A percentile compares a stretch with the other conserved stretches of the same genome.
phyloP scores from a whole-genome alignment of 92 coral and sea anemone species.

The Parazoanthus darwini region DNA sequence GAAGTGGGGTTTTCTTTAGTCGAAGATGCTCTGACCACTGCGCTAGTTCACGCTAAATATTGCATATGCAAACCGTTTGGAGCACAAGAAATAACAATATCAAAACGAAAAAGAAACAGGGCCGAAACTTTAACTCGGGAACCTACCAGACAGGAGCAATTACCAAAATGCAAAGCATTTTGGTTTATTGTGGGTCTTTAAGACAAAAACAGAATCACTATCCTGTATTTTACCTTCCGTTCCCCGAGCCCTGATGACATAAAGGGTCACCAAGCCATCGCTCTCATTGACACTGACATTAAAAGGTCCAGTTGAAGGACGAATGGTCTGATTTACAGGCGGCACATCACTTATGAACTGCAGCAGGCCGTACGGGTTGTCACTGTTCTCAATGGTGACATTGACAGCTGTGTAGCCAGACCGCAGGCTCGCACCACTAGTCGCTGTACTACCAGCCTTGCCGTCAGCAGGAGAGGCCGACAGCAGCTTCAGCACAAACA shows the following conservation, averaged over 20 bases:
- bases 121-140: too few relatives aligned
- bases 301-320: constrained; percentile 56
- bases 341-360: constrained; percentile 84
- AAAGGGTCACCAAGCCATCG: constrained; percentile 58
- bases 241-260: constrained; percentile 88
- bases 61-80: too few relatives aligned
- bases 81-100: too few relatives aligned
- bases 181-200: not conserved
- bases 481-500: constrained; percentile 67
- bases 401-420: constrained; percentile 70
- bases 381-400: constrained; percentile 79
- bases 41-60: too few relatives aligned
- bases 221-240: constrained; percentile 55
- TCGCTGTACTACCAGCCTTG: constrained; percentile 70
- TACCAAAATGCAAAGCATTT: not conserved
- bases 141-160: not conserved
- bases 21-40: too few relatives aligned
- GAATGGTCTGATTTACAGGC: constrained; percentile 58
- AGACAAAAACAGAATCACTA: not conserved
- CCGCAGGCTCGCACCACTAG: constrained; percentile 89
- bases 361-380: constrained; percentile 84
- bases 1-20: too few relatives aligned
- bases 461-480: constrained; percentile 80
- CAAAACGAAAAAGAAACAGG: too few relatives aligned
- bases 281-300: constrained; percentile 76